Evolutionary conservation across 2,888 invertebrate genomes (phyloP), one percentile per base, ranked within the genome.

Genomic region (Phengaris arion): DNA sequence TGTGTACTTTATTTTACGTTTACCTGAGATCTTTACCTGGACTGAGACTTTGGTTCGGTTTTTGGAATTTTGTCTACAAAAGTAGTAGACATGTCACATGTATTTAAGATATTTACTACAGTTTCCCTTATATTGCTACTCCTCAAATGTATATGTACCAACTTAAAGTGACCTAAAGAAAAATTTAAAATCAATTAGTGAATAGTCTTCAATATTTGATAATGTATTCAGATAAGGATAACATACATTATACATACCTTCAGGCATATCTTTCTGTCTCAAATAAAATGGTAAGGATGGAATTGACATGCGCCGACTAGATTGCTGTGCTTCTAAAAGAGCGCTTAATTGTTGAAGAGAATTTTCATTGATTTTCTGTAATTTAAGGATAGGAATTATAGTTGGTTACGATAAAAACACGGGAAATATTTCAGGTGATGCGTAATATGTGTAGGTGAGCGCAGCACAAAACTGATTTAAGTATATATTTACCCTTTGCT

Each of bases 311-410:
- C 94, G 92, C 79, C 94, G 94, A 82, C 95, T 94, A 82, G 95
- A 94, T 83, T 97, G 96, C 75, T 98, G 94, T 48, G 95, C 95
- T 88, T 98, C 97, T 81, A 99, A 92, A 83, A 98, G 95, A 48
- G 97, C 97, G 90, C 98, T 98, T 74, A 98, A 90, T 81, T 96
- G 96, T 87, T 98, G 98, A 77, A 98, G 87, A 0, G 98, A 98
- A 83, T 97, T 96, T 90, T 99, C 98, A 94, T 99, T 99, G 0
- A 96, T 96, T 80, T 95, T 95, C 96, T 98, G 89, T 35, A 45
- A 64, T 45, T 12, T 13, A 35, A 64, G 0, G 35, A 35, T 35
- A 12, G 12, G 9, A 45, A 13, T 13, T 57, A 46, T 48, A 68
- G 12, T 7, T 51, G 48, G 68, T n/a, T 51, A 57, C 48, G 51